Evolutionary conservation across 2,888 invertebrate species (phyloP).

Genomic region (Lasioglossum figueresi): DNA sequence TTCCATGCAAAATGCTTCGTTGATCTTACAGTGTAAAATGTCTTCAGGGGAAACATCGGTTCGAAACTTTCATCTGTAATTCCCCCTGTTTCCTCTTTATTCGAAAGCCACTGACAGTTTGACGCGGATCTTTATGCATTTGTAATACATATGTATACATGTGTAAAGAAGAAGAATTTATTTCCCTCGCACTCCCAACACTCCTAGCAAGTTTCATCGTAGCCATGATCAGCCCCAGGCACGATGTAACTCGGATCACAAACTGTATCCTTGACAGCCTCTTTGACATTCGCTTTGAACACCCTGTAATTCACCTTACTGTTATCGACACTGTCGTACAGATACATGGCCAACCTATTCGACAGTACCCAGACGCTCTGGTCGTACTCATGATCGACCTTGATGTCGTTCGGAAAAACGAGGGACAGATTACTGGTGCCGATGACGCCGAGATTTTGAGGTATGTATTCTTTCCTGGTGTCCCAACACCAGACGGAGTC

Average conservation of each 20-base stretch:
- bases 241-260: slow-evolving; percentile 87
- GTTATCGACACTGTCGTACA: slow-evolving; percentile 87
- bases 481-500: slow-evolving; percentile 94
- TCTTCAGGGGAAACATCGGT: background rate
- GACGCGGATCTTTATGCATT: background rate
- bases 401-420: slow-evolving; percentile 92
- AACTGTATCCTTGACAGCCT: slow-evolving; percentile 88
- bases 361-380: slow-evolving; percentile 92
- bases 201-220: slow-evolving; percentile 77
- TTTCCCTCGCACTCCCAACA: background rate
- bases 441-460: slow-evolving; percentile 87
- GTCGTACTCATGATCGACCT: slow-evolving; percentile 88
- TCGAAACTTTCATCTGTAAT: background rate
- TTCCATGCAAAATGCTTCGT: background rate
- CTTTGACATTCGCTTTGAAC: slow-evolving; percentile 87
- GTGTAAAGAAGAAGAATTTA: background rate
- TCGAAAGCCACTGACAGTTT: background rate
- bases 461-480: slow-evolving; percentile 88
- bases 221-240: slow-evolving; percentile 72
- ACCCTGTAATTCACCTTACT: slow-evolving; percentile 90
- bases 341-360: slow-evolving; percentile 90
- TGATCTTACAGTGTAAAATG: background rate
- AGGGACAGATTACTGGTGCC: slow-evolving; percentile 87
- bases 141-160: too few species aligned
- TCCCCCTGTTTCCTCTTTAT: background rate